A percentile compares a stretch with the other conserved stretches of the same genome.
Evolutionary conservation across 2,797 vertebrate genomes (phyloP).

Genomic region (Passerculus sandwichensis): DNA sequence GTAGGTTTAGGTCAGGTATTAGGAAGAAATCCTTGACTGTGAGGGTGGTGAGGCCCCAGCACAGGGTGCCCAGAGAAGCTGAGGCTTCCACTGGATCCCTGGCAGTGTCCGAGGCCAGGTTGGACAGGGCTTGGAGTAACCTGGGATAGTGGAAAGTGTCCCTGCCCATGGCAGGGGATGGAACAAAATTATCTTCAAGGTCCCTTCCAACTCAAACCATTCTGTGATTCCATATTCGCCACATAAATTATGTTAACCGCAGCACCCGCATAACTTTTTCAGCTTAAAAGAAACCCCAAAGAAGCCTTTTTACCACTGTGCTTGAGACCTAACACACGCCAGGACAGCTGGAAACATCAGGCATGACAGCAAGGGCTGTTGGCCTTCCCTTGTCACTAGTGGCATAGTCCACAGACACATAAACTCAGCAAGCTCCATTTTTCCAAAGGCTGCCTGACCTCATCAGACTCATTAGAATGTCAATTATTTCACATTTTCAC

Average conservation of each 20-base stretch:
- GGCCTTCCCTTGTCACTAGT: not conserved
- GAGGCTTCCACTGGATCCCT: not conserved
- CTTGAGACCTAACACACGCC: rapidly evolving
- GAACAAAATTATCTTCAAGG: not conserved
- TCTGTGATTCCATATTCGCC: no score
- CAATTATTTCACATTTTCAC: not conserved
- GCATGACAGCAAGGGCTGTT: not conserved
- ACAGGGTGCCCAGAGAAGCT: not conserved
- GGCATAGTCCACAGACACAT: not conserved
- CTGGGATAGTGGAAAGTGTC: rapidly evolving
- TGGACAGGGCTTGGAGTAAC: not conserved
- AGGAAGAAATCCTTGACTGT: not conserved
- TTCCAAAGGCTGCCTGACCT: not conserved
- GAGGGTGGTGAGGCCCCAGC: not conserved
- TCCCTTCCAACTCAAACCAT: not conserved
- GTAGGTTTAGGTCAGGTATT: not conserved
- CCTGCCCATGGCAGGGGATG: not conserved
- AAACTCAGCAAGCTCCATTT: not conserved
- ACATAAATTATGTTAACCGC: not conserved
- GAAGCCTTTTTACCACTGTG: not conserved
- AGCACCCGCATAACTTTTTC: rapidly evolving
- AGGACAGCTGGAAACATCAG: not conserved
- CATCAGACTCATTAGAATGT: rapidly evolving
- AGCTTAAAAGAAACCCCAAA: not conserved
- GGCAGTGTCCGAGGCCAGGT: rapidly evolving